Evolutionary conservation across 2,888 invertebrate genomes (phyloP), one percentile per base, ranked within the genome.

Genomic region (Oscheius sp.): DNA sequence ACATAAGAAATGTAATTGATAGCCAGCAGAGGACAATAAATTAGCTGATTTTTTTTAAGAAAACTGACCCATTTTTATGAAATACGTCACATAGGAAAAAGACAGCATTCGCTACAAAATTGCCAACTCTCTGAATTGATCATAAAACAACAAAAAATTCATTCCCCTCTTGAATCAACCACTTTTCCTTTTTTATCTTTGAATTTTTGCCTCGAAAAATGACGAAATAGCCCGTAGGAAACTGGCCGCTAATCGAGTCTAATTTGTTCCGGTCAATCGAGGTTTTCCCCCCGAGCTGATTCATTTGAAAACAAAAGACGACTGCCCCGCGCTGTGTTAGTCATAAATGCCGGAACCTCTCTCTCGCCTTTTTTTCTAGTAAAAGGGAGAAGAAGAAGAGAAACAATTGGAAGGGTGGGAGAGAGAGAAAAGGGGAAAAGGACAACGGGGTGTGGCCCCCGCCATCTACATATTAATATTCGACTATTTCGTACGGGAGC

Each of bases 391-490:
- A n/a, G 29, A 35, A 27, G n/a, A 16, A 23, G 52, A 52, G 56
- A 59, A 45, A n/a, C n/a, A n/a, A n/a, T n/a, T n/a, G n/a, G n/a
- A n/a, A n/a, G n/a, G 49, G 56, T n/a, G 29, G 56, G 45, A 45
- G 68, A 69, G 13, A 27, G 45, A 66, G 45, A 52, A n/a, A 63
- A 43, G 27, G 25, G 49, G 61, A 69, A 27, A 73, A 70, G 46
- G 41, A 18, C 18, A 23, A 6, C 55, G 21, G 25, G 21, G 18
- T 55, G 21, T 55, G 12, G 23, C 23, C 55, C 55, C 66, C 16
- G 21, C 66, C 27, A 66, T 49, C 46, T 66, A 52, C 66, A 66
- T 66, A 66, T 66, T 66, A 66, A 66, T 66, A 66, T 66, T 66
- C 66, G 66, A 49, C 66, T 25, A 66, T 66, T 61, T 66, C 66